A percentile compares a stretch with the other conserved stretches of the same genome.
Evolutionary conservation across 1,140 invertebrate genomes (phyloP).

Genomic region (Leptinotarsa texana): DNA sequence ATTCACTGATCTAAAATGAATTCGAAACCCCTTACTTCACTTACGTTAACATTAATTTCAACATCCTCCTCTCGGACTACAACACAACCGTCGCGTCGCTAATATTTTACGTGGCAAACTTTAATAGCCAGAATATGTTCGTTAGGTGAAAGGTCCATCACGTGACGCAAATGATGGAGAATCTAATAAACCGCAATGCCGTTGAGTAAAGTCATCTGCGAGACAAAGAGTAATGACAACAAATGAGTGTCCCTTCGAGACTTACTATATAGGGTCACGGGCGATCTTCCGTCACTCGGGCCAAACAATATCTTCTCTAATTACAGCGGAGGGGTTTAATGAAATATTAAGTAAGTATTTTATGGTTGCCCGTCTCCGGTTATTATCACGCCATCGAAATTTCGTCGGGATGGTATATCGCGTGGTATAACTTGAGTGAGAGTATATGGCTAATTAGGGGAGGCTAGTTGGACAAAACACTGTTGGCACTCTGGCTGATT

Average conservation of each 20-base stretch:
- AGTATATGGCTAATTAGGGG: too few species aligned
- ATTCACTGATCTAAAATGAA: too few species aligned
- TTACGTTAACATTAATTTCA: too few species aligned
- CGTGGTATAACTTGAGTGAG: background rate
- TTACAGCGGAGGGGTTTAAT: background rate
- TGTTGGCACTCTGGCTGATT: too few species aligned
- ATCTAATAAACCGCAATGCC: slow-evolving; percentile 37
- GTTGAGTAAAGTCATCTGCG: slow-evolving; percentile 16
- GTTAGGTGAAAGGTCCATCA: background rate
- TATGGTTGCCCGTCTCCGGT: background rate
- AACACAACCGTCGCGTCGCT: too few species aligned
- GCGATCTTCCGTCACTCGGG: background rate
- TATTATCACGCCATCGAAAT: slow-evolving; percentile 6
- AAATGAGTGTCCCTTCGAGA: slow-evolving; percentile 29
- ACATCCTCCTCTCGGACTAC: too few species aligned
- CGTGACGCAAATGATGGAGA: slow-evolving; percentile 38
- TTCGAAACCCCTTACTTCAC: too few species aligned
- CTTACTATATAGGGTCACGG: background rate
- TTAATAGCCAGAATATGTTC: background rate
- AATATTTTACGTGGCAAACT: too few species aligned
- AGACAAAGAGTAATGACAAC: slow-evolving; percentile 42
- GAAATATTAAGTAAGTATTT: slow-evolving; percentile 10
- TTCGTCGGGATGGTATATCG: background rate
- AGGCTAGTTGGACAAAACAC: too few species aligned
- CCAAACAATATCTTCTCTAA: background rate